phyloP scores from a whole-genome alignment of 2,888 invertebrate genomes.

The Caenorhabditis drosophilae region DNA sequence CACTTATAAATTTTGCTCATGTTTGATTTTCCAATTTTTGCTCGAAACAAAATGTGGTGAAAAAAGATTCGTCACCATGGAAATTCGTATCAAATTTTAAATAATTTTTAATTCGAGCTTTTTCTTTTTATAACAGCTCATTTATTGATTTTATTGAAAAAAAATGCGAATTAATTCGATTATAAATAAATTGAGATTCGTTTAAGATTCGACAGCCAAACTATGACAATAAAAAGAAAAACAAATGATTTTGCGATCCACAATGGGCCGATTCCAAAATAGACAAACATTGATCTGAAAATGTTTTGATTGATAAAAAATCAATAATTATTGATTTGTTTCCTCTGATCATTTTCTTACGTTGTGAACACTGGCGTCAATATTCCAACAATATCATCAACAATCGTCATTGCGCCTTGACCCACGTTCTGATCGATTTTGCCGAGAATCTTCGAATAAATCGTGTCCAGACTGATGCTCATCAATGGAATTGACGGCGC shows the following conservation, averaged over 20 bases:
- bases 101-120: too few relatives aligned
- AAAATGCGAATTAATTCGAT: too few relatives aligned
- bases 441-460: conserved; percentile 46
- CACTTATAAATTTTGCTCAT: too few relatives aligned
- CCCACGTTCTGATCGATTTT: conserved; percentile 48
- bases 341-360: conserved; percentile 16
- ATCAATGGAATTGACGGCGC: conserved; percentile 34
- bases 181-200: too few relatives aligned
- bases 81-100: too few relatives aligned
- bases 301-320: not conserved
- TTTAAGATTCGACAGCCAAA: conserved; percentile 14
- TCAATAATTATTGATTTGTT: too few relatives aligned
- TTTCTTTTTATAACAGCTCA: too few relatives aligned
- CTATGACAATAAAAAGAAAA: conserved; percentile 1
- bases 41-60: too few relatives aligned
- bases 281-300: conserved; percentile 23
- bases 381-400: conserved; percentile 44
- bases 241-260: conserved; percentile 16
- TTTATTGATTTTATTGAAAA: too few relatives aligned
- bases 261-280: conserved; percentile 18
- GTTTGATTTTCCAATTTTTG: too few relatives aligned
- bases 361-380: conserved; percentile 43
- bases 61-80: too few relatives aligned
- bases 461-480: conserved; percentile 39
- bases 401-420: conserved; percentile 44